phyloP scores from a whole-genome alignment of 2,113 vertebrate species.

The Ictalurus furcatus region DNA sequence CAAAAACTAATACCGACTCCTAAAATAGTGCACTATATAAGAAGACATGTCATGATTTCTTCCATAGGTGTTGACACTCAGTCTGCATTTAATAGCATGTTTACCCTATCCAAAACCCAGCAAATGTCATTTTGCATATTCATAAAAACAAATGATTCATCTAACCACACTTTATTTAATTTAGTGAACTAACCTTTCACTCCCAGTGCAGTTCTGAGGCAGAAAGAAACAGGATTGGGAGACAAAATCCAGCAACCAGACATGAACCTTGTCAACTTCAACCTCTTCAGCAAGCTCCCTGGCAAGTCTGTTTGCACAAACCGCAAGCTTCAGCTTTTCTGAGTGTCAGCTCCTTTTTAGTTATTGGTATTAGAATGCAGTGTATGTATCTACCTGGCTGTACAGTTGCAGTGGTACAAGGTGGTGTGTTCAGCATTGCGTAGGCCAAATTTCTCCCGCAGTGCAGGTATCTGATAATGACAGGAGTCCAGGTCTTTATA shows the following conservation, averaged over 20 bases:
- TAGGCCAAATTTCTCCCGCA: constrained; percentile 73
- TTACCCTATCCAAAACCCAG: neutral
- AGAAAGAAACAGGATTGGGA: constrained; percentile 68
- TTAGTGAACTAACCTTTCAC: constrained; percentile 54
- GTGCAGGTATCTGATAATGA: constrained; percentile 68
- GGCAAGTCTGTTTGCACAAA: constrained; percentile 44
- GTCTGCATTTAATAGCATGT: neutral
- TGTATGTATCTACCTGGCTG: constrained; percentile 66
- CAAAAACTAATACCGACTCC: neutral
- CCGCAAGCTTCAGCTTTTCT: neutral
- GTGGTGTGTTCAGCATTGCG: constrained; percentile 62
- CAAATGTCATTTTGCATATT: neutral
- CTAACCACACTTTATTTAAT: neutral
- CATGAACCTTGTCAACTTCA: neutral
- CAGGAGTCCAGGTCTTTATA: constrained; percentile 74
- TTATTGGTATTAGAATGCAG: neutral
- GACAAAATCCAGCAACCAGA: constrained; percentile 63
- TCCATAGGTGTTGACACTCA: neutral
- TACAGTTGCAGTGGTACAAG: constrained; percentile 85
- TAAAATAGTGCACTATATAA: neutral
- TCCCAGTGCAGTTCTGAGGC: constrained; percentile 53
- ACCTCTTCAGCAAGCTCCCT: constrained; percentile 54
- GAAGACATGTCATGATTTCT: neutral
- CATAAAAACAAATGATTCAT: neutral
- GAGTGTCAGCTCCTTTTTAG: neutral